Base-by-base conservation (phyloP, 2,113 vertebrate species). In the Gorsachius goisagi region DNA sequence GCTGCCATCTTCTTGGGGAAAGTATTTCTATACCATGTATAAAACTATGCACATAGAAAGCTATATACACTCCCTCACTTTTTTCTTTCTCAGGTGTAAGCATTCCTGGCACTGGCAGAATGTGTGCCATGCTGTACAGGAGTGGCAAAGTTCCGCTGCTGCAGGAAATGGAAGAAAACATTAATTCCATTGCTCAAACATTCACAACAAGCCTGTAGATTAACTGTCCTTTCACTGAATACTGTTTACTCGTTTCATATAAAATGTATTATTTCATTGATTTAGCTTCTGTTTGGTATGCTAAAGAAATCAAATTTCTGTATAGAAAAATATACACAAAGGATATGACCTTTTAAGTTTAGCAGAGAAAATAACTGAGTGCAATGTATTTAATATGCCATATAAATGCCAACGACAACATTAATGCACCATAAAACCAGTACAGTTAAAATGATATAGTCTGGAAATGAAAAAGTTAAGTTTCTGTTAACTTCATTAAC, bases 301-400 rank as follows among this genome's bases (percentile, higher is more conserved):
- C 87, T 95, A 93, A 92, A 91, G 74, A 93, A 97, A 95, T 77
- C 47, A 66, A 66, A 97, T 95, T 96, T 96, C 94, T 89, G 88
- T 96, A 95, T 58, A 97, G 87, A 95, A 95, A 97, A 96, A 74
- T 80, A 67, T 95, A 91, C 86, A 92, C 77, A 73, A 74, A 95
- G 89, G 95, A 96, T 92, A 89, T 96, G 96, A 97, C 94, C 97
- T 97, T 97, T 97, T 95, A 97, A 95, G 86, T 95, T 96, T 89
- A 96, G 89, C 84, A 89, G 90, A 79, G 90, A 92, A 95, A 97
- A 76, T 91, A 97, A 95, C 95, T 50, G 90, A 91, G 71, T 76
- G 89, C 82, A 37, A 21, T 94, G 71, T 95, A 93, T 97, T 97
- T 97, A 96, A 96, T 95, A 93, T 71, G 84, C 81, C 67, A 50